Evolutionary conservation across 1,140 invertebrate species (phyloP).

Genomic region (Heliconius melpomene): DNA sequence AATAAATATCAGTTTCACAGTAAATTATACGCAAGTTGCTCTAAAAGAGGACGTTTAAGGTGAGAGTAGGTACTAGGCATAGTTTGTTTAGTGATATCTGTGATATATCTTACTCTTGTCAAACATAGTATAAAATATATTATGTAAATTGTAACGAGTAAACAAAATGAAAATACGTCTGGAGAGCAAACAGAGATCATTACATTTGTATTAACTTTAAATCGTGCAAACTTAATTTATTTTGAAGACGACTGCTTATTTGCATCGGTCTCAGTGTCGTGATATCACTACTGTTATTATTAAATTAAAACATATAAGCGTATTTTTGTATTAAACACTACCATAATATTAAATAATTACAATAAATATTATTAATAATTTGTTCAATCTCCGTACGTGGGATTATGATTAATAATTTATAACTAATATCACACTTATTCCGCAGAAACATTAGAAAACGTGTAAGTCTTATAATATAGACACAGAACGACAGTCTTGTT

Average conservation of each 20-base stretch:
- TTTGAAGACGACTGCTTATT: conserved; percentile 24
- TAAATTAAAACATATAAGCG: conserved; percentile 48
- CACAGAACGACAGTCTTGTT: conserved; percentile 41
- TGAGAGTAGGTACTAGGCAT: conserved; percentile 18
- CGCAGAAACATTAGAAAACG: conserved; percentile 41
- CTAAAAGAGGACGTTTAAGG: conserved; percentile 20
- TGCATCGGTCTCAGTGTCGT: conserved; percentile 21
- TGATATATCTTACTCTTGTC: conserved; percentile 40
- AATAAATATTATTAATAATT: conserved; percentile 47
- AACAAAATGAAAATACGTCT: conserved; percentile 45
- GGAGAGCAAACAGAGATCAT: conserved; percentile 60
- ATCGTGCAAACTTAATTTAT: conserved; percentile 33
- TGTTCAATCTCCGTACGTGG: conserved; percentile 7
- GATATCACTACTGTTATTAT: conserved; percentile 27
- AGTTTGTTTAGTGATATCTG: conserved; percentile 41
- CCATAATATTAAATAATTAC: conserved; percentile 36
- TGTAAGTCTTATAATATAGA: conserved; percentile 35
- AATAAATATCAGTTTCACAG: neutral
- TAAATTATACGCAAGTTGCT: neutral
- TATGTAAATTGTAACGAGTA: conserved; percentile 40
- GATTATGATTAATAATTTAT: conserved; percentile 37
- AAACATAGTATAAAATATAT: conserved; percentile 38
- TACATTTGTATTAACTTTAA: conserved; percentile 43
- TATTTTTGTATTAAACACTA: conserved; percentile 43
- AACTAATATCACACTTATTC: conserved; percentile 76